A percentile compares a stretch with the other conserved stretches of the same genome.
Conservation (phyloP, 2,113 vertebrate species). For the Tretioscincus oriximinensis region DNA sequence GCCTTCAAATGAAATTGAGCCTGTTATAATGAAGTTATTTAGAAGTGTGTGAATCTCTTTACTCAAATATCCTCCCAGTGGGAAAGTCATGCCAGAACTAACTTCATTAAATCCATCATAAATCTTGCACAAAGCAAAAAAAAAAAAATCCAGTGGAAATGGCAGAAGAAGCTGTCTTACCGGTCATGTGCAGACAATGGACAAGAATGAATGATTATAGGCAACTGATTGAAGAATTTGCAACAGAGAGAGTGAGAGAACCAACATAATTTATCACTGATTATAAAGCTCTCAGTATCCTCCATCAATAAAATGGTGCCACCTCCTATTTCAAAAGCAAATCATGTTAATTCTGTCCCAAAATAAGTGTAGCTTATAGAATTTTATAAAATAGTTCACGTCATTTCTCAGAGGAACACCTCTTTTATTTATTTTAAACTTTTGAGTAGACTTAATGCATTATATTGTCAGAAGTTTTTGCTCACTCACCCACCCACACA, state of each 20-base stretch:
- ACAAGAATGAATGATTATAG: slow-evolving; percentile 20
- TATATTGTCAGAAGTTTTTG: no score
- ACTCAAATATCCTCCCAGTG: slow-evolving; percentile 42
- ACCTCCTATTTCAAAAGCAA: background rate
- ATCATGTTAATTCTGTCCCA: background rate
- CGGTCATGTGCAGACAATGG: slow-evolving; percentile 2
- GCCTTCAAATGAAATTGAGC: slow-evolving; percentile 47
- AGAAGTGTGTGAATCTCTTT: slow-evolving; percentile 54
- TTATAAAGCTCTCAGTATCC: slow-evolving; percentile 30
- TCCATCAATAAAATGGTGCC: background rate
- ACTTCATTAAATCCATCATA: slow-evolving; percentile 44
- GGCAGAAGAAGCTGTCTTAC: slow-evolving; percentile 29
- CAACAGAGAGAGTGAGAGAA: slow-evolving; percentile 24
- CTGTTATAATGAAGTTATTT: slow-evolving; percentile 48
- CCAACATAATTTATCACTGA: slow-evolving; percentile 35
- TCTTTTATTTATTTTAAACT: background rate
- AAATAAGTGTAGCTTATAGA: background rate
- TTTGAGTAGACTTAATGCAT: background rate
- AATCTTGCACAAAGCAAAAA: slow-evolving; percentile 44
- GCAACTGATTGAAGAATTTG: background rate
- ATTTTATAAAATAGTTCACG: background rate
- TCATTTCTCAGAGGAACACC: background rate
- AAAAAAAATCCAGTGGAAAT: slow-evolving; percentile 15
- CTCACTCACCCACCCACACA: no score
- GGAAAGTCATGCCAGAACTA: slow-evolving; percentile 48